Base-by-base conservation (phyloP, 37 sponge, comb jelly and placozoan species). In the Haliclona indistincta region DNA sequence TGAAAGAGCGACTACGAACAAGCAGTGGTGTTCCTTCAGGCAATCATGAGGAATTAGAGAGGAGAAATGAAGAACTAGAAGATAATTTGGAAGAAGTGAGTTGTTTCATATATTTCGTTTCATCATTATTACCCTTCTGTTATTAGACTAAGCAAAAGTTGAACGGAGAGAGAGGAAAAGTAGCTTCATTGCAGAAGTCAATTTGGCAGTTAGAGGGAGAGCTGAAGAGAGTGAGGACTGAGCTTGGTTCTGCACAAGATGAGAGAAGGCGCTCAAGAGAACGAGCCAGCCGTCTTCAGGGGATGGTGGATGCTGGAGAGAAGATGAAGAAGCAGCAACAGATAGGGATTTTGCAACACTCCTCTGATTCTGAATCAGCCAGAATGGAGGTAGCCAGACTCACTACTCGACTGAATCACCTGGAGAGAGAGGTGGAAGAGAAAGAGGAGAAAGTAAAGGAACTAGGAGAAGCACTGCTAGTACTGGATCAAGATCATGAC, bases 401-500 rank as follows among this genome's bases (percentile, higher is more conserved):
- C 32, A 38, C 1, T 23, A 25, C 69, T 35, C 4, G 29, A 25
- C 10, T 65, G 80, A 82, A 66, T 73, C 60, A 88, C 30, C 64
- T 93, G 51, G 66, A 84, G 54, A 45, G 61, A 1, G 79, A 80
- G 45, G 61, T 80, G 66, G 74, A 15, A 15, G 44, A 47, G 37
- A 49, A 51, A 42, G 73, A 88, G 20, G 76, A 63, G 38, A 63
- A 78, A 71, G 30, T 94, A 13, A 66, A 56, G 28, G 83, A 89
- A 61, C 62, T 94, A 33, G 70, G 52, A 10, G 43, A 69, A 54
- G 83, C 73, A 20, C 78, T 94, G 35, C 26, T 61, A 13, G 60
- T 54, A 41, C 74, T 91, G 56, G 85, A 87, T 38, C 56, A 75
- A 37, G 95, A 90, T 42, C 76, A 82, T 0, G 95, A 94, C 65